Evolutionary conservation across 2,888 invertebrate species (phyloP).

Genomic region (Hyalella azteca): DNA sequence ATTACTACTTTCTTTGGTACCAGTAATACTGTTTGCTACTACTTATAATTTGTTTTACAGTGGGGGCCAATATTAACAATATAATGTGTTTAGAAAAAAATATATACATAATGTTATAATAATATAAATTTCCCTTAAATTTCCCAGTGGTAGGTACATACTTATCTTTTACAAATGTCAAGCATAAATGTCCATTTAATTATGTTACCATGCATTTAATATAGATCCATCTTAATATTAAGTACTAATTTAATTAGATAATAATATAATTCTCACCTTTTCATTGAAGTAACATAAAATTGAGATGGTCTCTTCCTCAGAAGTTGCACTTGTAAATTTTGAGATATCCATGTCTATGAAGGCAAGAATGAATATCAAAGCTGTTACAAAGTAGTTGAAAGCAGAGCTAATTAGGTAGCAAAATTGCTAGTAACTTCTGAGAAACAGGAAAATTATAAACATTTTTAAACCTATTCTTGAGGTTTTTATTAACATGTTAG

Average conservation of each 20-base stretch:
- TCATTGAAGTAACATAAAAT: background rate
- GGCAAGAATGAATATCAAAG: no score
- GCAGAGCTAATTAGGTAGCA: no score
- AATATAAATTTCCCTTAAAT: background rate
- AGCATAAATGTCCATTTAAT: background rate
- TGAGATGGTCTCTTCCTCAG: background rate
- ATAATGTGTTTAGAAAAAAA: background rate
- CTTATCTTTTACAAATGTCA: background rate
- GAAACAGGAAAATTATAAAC: no score
- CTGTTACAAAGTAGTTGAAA: no score
- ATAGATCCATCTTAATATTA: background rate
- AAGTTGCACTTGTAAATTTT: background rate
- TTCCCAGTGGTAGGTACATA: background rate
- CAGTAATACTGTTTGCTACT: background rate
- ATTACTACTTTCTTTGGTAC: background rate
- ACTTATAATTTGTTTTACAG: background rate
- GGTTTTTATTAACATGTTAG: no score
- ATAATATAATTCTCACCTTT: conserved; percentile 1
- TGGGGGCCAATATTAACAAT: background rate
- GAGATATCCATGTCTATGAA: background rate
- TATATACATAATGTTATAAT: background rate
- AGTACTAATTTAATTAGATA: background rate
- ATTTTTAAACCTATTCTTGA: no score
- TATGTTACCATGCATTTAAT: background rate
- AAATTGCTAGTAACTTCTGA: no score